Percentiles rank a stretch among this genome's conserved stretches.
phyloP scores from a whole-genome alignment of 2,113 vertebrate species.

The Cairina moschata region DNA sequence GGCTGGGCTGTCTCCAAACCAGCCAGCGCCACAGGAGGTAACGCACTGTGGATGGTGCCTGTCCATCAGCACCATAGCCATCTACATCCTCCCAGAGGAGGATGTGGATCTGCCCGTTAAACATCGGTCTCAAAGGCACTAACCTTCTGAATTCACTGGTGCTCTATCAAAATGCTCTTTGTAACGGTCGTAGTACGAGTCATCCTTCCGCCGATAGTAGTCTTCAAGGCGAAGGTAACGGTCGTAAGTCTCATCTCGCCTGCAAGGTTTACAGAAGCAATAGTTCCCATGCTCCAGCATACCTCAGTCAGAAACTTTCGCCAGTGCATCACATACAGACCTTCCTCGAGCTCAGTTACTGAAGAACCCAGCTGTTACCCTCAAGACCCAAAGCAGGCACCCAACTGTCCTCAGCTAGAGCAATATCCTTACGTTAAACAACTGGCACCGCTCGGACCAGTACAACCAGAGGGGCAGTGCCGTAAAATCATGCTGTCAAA shows the following conservation, averaged over 20 bases:
- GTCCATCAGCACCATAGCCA: neutral
- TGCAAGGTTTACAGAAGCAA: conserved; percentile 48
- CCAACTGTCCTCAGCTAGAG: neutral
- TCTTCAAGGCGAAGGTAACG: conserved; percentile 85
- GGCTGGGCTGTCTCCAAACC: neutral
- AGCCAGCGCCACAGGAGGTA: accelerated
- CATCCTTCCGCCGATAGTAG: conserved; percentile 88
- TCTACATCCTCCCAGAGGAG: neutral
- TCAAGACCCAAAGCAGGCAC: neutral
- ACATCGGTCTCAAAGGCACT: neutral
- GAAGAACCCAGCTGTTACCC: neutral
- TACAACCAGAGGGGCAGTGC: accelerated
- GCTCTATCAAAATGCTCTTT: conserved; percentile 88
- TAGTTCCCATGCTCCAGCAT: neutral
- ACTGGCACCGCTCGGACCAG: neutral
- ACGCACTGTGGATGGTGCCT: accelerated
- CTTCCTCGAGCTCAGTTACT: neutral
- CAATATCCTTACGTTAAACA: neutral
- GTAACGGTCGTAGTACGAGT: conserved; percentile 85
- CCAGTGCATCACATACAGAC: neutral
- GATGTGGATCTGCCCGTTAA: neutral
- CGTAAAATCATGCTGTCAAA: neutral
- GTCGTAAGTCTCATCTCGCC: conserved; percentile 86
- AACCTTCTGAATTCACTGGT: conserved; percentile 83
- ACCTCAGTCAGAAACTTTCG: neutral